These are phyloP conservation scores for Seriola rivoliana DNA, from an alignment of 2,113 vertebrate species.

Conservation along the genomic window DNA sequence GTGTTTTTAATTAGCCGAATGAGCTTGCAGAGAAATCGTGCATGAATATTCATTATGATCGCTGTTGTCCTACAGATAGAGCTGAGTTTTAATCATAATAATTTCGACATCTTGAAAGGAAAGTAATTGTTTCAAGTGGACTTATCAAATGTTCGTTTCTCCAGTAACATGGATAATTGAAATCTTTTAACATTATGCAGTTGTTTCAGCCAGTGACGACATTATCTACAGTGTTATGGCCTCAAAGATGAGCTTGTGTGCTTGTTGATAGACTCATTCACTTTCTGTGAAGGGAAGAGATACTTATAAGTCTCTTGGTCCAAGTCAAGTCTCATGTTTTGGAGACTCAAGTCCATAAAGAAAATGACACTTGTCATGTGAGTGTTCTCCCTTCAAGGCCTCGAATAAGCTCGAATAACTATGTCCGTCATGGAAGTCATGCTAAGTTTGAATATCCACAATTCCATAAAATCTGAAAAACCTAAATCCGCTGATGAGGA, in stretches of 20 bases:
- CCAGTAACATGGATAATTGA: conserved; percentile 19
- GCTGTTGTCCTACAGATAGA: conserved; percentile 38
- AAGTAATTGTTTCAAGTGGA: conserved; percentile 33
- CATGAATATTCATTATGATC: conserved; percentile 59
- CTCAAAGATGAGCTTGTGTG: conserved; percentile 7
- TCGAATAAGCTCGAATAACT: neutral
- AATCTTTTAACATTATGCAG: conserved; percentile 14
- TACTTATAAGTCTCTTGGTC: neutral
- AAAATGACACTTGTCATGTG: neutral
- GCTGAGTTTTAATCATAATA: conserved; percentile 37
- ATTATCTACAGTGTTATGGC: conserved; percentile 17
- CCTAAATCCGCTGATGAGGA: too few species aligned
- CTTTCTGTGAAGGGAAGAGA: neutral
- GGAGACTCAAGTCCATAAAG: too few species aligned
- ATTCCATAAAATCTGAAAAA: too few species aligned
- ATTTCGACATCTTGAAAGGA: conserved; percentile 25
- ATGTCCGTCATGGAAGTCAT: neutral
- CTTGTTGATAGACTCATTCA: neutral
- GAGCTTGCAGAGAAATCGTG: conserved; percentile 27
- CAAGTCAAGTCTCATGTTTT: too few species aligned
- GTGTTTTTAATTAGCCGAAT: conserved; percentile 60
- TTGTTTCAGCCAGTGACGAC: conserved; percentile 17
- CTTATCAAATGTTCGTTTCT: conserved; percentile 11
- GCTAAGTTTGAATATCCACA: too few species aligned
- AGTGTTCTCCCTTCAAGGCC: neutral